These are phyloP conservation scores for Rhea americana DNA, from an alignment of 2,113 vertebrate species.

Conservation along the genomic window DNA sequence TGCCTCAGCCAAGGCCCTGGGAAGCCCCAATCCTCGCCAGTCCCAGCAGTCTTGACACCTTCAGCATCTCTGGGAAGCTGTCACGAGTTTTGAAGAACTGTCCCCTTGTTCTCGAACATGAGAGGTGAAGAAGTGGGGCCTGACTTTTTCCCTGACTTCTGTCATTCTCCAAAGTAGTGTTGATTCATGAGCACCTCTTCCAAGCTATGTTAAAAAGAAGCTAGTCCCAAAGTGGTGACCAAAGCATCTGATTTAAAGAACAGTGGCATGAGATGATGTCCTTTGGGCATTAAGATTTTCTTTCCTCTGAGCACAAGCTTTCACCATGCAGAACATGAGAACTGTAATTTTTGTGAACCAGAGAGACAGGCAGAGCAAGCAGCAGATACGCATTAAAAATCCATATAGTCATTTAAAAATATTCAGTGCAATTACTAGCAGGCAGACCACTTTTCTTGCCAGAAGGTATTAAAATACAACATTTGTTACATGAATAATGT, in stretches of 20 bases:
- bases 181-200: not conserved
- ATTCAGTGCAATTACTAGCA: not conserved
- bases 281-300: not conserved
- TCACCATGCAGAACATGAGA: not conserved
- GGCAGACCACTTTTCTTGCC: not conserved
- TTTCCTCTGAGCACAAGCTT: not conserved
- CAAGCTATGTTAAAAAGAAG: not conserved
- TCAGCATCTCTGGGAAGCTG: not conserved
- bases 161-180: not conserved
- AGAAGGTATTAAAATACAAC: not conserved
- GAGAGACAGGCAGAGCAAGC: not conserved
- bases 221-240: not conserved
- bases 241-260: not conserved
- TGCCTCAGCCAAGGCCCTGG: not conserved
- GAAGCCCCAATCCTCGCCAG: not conserved
- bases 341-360: not conserved
- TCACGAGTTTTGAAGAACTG: not conserved
- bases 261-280: not conserved
- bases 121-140: not conserved
- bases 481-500: conserved; percentile 23
- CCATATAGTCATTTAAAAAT: not conserved
- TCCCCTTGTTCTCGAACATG: not conserved
- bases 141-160: too few species aligned
- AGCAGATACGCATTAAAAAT: not conserved
- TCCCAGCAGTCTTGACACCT: not conserved